These are phyloP conservation scores for Hyla sarda DNA, from an alignment of 2,113 vertebrate genomes.

Conservation along the genomic window DNA sequence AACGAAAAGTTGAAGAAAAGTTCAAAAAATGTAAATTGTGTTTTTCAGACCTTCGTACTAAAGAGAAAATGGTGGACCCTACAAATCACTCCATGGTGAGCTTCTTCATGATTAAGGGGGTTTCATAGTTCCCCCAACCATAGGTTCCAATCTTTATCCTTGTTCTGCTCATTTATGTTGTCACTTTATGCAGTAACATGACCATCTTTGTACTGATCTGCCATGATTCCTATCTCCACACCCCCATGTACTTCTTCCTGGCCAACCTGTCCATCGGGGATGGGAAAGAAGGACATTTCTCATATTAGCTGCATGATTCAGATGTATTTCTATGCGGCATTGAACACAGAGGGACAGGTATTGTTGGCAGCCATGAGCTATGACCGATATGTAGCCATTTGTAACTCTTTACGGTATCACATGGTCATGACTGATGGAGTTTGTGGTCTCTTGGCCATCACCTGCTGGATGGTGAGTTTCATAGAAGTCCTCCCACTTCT, in stretches of 20 bases:
- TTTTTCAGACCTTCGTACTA: not conserved
- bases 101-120: not conserved
- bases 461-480: not conserved
- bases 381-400: not conserved
- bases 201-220: not conserved
- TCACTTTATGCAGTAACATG: not conserved
- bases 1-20: not conserved
- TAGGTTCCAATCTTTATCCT: not conserved
- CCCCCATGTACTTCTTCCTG: not conserved
- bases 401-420: too few relatives aligned
- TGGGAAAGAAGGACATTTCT: not conserved
- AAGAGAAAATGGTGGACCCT: not conserved
- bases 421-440: not conserved
- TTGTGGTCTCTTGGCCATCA: not conserved
- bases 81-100: not conserved
- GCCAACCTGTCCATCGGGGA: not conserved
- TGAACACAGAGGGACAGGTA: not conserved
- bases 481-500: not conserved
- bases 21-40: not conserved
- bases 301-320: not conserved
- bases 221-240: constrained; percentile 13
- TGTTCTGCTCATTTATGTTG: not conserved
- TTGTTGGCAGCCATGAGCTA: constrained; percentile 5
- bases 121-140: not conserved
- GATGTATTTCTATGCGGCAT: not conserved